These are phyloP conservation scores for Wasmannia auropunctata DNA, from an alignment of 1,140 invertebrate genomes.

Conservation along the genomic window DNA sequence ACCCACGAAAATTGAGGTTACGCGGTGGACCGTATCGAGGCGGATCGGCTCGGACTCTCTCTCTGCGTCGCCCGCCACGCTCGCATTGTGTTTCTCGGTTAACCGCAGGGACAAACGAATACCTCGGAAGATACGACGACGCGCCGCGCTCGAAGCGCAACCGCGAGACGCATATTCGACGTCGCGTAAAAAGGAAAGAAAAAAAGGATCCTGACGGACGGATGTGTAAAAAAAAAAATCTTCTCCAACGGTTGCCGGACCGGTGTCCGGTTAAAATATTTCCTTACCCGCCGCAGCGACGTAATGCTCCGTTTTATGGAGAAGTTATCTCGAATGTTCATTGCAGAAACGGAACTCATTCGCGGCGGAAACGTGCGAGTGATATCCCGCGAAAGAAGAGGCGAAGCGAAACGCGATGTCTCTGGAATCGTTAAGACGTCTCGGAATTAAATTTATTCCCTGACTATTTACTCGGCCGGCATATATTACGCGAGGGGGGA, in stretches of 20 bases:
- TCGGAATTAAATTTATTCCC: not conserved
- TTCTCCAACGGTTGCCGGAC: not conserved
- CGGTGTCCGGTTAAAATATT: not conserved
- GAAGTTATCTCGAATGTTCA: not conserved
- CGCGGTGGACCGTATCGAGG: slow-evolving; percentile 69
- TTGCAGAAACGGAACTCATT: not conserved
- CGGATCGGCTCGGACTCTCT: slow-evolving; percentile 57
- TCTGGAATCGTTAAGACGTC: not conserved
- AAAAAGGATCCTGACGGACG: not conserved
- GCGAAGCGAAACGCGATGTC: not conserved
- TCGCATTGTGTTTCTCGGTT: slow-evolving; percentile 57
- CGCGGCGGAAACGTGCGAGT: not conserved
- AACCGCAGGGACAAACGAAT: slow-evolving; percentile 28
- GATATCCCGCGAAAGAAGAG: not conserved
- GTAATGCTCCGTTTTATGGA: not conserved
- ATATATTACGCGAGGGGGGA: not conserved
- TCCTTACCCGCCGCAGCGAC: not conserved
- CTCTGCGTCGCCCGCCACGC: slow-evolving; percentile 17
- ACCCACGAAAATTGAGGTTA: slow-evolving; percentile 75
- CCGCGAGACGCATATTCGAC: not conserved
- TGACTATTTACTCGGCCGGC: not conserved
- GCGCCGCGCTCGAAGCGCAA: not conserved
- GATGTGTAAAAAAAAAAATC: not conserved
- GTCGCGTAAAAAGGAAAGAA: not conserved
- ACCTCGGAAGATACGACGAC: not conserved